These are phyloP conservation scores for Pseudochirops corinnae DNA, from an alignment of 2,797 vertebrate species.

Conservation along the genomic window DNA sequence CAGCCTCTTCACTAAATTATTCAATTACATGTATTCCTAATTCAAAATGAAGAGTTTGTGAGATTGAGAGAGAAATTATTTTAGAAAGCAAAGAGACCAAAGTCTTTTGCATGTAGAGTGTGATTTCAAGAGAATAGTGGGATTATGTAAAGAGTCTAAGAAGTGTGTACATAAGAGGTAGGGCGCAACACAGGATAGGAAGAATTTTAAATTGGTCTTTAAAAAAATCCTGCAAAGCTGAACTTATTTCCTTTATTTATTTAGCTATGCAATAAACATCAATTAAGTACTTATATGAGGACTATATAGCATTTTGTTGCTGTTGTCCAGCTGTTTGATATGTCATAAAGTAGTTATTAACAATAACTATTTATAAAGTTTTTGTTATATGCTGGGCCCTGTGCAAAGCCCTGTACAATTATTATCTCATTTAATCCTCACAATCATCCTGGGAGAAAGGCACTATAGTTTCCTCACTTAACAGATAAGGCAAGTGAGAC, in stretches of 20 bases:
- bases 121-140: fast-evolving
- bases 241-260: not conserved
- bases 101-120: not conserved
- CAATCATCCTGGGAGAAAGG: not conserved
- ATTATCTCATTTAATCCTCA: not conserved
- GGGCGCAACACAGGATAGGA: not conserved
- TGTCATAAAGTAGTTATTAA: not conserved
- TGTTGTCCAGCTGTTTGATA: not conserved
- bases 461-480: not conserved
- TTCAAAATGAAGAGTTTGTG: not conserved
- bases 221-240: conserved; percentile 18
- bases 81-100: not conserved
- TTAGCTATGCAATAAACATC: not conserved
- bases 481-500: not conserved
- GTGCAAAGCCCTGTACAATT: not conserved
- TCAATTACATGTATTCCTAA: not conserved
- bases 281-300: not conserved
- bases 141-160: fast-evolving
- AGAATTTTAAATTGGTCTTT: not conserved
- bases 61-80: not conserved
- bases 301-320: not conserved
- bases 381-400: not conserved
- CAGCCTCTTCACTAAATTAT: not conserved
- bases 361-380: not conserved
- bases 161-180: not conserved